Evolutionary conservation across 2,888 invertebrate species (phyloP).

Genomic region (Epistrophe eligans): DNA sequence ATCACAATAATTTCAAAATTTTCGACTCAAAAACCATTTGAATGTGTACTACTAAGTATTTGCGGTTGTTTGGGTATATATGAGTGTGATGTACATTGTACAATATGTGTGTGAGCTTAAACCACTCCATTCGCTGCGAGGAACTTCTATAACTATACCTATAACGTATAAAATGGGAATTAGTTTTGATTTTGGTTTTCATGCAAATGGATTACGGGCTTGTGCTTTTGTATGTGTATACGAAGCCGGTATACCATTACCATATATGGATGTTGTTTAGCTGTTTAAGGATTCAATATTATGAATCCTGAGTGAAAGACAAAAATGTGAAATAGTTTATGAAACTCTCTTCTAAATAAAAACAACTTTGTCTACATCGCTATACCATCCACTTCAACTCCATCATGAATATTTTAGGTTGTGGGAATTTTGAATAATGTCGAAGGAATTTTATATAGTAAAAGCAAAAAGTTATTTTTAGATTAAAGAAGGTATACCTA

Average conservation of each 20-base stretch:
- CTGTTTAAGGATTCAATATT: constrained; percentile 38
- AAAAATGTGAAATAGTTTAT: constrained; percentile 48
- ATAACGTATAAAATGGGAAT: constrained; percentile 39
- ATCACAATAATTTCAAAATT: constrained; percentile 39
- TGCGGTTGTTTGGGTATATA: neutral
- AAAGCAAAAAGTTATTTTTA: neutral
- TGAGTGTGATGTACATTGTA: no score
- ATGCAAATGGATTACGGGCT: constrained; percentile 68
- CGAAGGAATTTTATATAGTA: neutral
- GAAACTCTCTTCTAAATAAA: constrained; percentile 17
- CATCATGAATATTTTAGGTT: neutral
- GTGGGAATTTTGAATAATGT: neutral
- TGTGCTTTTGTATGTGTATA: constrained; percentile 8
- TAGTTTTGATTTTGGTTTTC: constrained; percentile 70
- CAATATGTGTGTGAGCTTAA: neutral
- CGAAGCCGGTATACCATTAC: neutral
- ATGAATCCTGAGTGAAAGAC: constrained; percentile 21
- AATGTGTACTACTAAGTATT: constrained; percentile 28
- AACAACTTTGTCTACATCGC: neutral
- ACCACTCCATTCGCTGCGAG: constrained; percentile 1
- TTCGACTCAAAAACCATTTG: constrained; percentile 3
- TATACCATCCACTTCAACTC: neutral
- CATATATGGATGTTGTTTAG: constrained; percentile 3
- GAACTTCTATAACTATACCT: neutral
- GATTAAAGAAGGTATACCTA: neutral